Conservation (phyloP, 2,113 vertebrate genomes). For the Nyctereutes procyonoides region DNA sequence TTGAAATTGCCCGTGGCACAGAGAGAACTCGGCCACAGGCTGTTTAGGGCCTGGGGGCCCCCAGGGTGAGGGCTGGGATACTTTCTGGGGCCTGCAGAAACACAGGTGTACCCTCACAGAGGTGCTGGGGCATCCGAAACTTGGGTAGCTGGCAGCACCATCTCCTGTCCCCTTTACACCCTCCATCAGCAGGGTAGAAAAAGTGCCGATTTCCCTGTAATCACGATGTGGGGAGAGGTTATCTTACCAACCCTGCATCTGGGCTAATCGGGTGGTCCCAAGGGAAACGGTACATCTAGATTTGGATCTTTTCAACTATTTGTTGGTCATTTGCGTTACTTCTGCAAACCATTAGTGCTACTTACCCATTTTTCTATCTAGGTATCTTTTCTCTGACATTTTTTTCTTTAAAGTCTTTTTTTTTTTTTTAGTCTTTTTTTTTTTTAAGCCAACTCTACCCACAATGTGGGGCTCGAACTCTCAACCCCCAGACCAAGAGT, state of each 20-base stretch:
- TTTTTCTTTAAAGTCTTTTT: not conserved
- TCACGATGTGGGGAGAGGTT: fast-evolving
- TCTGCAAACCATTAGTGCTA: not conserved
- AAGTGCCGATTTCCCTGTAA: not conserved
- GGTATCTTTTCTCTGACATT: not conserved
- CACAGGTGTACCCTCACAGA: fast-evolving
- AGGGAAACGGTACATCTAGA: not conserved
- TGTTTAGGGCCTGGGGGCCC: not conserved
- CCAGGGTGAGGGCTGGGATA: not conserved
- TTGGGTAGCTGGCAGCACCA: fast-evolving
- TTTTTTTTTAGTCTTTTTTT: not conserved
- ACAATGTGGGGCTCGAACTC: not conserved
- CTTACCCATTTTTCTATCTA: not conserved
- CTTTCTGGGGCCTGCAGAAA: not conserved
- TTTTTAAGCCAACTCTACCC: not conserved
- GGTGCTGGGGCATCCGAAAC: not conserved
- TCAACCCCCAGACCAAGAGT: not conserved
- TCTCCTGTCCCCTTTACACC: fast-evolving
- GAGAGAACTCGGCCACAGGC: not conserved
- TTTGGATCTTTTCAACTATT: not conserved
- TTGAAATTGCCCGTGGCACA: not conserved
- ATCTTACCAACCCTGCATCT: not conserved
- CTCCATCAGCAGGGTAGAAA: not conserved
- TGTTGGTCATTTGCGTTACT: not conserved
- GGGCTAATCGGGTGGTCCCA: not conserved